Percentiles rank a stretch among this genome's conserved stretches.
These are phyloP conservation scores for Cerceris rybyensis DNA, from an alignment of 2,888 invertebrate genomes.

Conservation along the genomic window DNA sequence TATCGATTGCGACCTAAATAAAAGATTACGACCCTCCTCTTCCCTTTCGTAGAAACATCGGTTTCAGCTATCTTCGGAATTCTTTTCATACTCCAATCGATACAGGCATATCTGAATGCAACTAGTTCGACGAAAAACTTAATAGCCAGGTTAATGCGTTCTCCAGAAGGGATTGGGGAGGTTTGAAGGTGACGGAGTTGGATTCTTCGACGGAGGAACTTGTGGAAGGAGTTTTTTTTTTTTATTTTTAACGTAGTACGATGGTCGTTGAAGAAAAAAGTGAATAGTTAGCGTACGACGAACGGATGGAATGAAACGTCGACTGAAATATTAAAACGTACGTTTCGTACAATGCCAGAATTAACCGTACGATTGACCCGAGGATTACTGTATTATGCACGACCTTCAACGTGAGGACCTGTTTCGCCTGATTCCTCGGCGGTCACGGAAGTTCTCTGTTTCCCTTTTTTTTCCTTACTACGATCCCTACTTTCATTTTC, in stretches of 20 bases:
- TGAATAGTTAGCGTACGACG: too few relatives aligned
- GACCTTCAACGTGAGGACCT: conserved; percentile 9
- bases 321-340: not conserved
- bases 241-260: too few relatives aligned
- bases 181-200: too few relatives aligned
- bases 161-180: too few relatives aligned
- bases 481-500: not conserved
- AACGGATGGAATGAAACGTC: too few relatives aligned
- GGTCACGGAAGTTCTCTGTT: not conserved
- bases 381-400: conserved; percentile 31
- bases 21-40: conserved; percentile 36
- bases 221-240: too few relatives aligned
- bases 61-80: conserved; percentile 24
- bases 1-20: conserved; percentile 58
- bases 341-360: not conserved
- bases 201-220: too few relatives aligned
- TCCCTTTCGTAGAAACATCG: conserved; percentile 34
- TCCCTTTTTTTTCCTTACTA: not conserved
- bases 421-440: conserved; percentile 4
- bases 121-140: not conserved
- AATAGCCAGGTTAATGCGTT: too few relatives aligned
- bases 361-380: conserved; percentile 19
- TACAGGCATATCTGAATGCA: conserved; percentile 1
- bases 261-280: too few relatives aligned
- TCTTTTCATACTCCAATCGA: conserved; percentile 25